phyloP scores from a whole-genome alignment of 1,140 invertebrate species.

The Sminthurides bifidus region DNA sequence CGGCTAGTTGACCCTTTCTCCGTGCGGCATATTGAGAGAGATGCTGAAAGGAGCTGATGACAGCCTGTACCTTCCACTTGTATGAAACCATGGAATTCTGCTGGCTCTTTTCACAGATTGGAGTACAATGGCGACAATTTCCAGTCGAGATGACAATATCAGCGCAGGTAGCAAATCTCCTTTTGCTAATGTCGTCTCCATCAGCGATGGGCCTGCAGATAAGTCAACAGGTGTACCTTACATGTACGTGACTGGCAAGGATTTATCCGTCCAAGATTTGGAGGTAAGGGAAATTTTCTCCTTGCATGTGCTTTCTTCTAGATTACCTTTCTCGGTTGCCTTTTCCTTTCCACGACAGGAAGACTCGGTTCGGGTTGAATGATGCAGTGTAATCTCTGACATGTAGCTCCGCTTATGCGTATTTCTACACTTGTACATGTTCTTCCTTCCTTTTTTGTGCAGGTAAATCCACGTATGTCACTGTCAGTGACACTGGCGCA shows the following conservation, averaged over 20 bases:
- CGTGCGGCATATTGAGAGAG: not conserved
- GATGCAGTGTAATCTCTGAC: not conserved
- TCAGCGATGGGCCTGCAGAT: constrained; percentile 53
- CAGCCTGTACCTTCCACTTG: not conserved
- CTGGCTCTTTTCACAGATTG: constrained; percentile 44
- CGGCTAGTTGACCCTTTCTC: not conserved
- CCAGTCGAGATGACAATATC: constrained; percentile 45
- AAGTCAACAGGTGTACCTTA: constrained; percentile 64
- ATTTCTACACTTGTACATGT: not conserved
- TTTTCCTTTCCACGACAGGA: not conserved
- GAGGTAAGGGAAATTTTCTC: constrained; percentile 39
- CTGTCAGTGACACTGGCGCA: constrained; percentile 56
- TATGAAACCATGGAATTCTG: not conserved
- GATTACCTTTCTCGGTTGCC: not conserved
- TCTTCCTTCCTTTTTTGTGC: constrained; percentile 18
- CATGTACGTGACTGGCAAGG: constrained; percentile 61
- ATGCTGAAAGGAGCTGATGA: not conserved
- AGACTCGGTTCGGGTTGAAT: not conserved
- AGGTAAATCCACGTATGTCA: constrained; percentile 52
- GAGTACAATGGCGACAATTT: constrained; percentile 60
- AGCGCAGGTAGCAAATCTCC: too few species aligned
- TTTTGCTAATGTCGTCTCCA: constrained; percentile 58
- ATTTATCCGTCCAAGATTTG: constrained; percentile 59
- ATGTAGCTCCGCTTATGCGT: not conserved
- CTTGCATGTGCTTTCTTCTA: not conserved